Base-by-base conservation (phyloP, 1,140 invertebrate species). In the Uloborus diversus region DNA sequence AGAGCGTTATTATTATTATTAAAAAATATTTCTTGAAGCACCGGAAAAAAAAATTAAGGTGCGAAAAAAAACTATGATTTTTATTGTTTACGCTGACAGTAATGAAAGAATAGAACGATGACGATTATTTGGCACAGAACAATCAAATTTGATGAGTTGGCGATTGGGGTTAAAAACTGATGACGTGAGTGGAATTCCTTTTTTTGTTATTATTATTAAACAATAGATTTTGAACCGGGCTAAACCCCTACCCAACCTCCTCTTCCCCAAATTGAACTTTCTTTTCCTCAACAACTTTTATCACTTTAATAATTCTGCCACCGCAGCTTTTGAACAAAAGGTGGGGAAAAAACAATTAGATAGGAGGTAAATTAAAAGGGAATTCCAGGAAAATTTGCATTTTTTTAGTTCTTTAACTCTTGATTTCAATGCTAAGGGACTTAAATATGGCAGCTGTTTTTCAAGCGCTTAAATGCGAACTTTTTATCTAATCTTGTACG, bases 161-260 rank as follows among this genome's bases (percentile, higher is more conserved):
- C 73, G 73, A 78, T 78, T 78, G 61, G 61, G 61, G 73, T 78
- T n/a, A 78, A 78, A 78, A 78, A 78, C 73, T 78, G 73, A 78
- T 78, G 73, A 78, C 73, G 17, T 42, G 49, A 37, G 73, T 78
- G 49, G 62, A 78, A 78, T 56, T 78, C 57, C n/a, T 76, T 78
- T 78, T 78, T 56, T 78, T 78, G 61, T 78, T 78, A 78, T 78
- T 78, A 78, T 78, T 78, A 66, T 66, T 78, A 78, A 78, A 78
- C 73, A 78, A 78, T 78, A 66, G 73, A 78, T 65, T 78, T 78
- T 78, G 73, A 78, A 78, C 62, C 49, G 17, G 37, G 9, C n/a
- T n/a, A n/a, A n/a, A n/a, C 37, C 37, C 37, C 37, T 73, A 28
- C 20, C 53, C 25, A 14, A 51, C 28, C n/a, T 56, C 53, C 69